Percentiles rank a stretch among this genome's conserved stretches.
phyloP scores from a whole-genome alignment of 2,888 invertebrate species.

The Cordilura impudica region DNA sequence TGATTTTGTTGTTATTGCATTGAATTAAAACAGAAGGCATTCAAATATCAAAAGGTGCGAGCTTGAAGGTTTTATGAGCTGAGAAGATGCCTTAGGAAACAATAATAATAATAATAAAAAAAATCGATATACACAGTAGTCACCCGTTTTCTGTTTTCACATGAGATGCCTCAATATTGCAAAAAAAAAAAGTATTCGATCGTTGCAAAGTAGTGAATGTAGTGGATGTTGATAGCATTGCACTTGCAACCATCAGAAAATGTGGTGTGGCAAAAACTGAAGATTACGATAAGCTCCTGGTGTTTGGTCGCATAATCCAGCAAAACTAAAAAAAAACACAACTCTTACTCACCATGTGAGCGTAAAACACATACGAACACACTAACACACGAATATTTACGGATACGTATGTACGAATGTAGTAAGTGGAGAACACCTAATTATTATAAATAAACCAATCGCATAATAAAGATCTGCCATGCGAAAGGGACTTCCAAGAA shows the following conservation, averaged over 20 bases:
- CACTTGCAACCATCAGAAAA: conserved; percentile 55
- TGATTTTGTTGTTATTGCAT: conserved; percentile 65
- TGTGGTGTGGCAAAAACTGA: conserved; percentile 58
- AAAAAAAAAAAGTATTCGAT: background rate
- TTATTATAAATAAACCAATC: conserved; percentile 77
- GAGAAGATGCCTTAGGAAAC: conserved; percentile 58
- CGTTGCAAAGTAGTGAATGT: background rate
- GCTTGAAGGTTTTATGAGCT: conserved; percentile 75
- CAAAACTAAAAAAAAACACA: conserved; percentile 1
- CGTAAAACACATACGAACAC: background rate
- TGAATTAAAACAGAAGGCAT: conserved; percentile 67
- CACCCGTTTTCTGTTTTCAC: conserved; percentile 16
- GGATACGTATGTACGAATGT: conserved; percentile 4
- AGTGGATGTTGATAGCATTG: conserved; percentile 45
- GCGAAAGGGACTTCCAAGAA: conserved; percentile 55
- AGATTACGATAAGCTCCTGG: conserved; percentile 72
- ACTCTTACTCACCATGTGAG: conserved; percentile 4
- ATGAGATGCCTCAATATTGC: background rate
- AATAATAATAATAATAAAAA: conserved; percentile 8
- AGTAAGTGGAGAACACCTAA: conserved; percentile 72
- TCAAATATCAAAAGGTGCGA: conserved; percentile 75
- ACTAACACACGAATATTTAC: background rate
- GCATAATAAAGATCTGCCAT: conserved; percentile 74
- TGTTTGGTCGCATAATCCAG: conserved; percentile 63
- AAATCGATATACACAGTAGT: conserved; percentile 23